Conservation (phyloP, 2,113 vertebrate genomes). For the Coturnix japonica region DNA sequence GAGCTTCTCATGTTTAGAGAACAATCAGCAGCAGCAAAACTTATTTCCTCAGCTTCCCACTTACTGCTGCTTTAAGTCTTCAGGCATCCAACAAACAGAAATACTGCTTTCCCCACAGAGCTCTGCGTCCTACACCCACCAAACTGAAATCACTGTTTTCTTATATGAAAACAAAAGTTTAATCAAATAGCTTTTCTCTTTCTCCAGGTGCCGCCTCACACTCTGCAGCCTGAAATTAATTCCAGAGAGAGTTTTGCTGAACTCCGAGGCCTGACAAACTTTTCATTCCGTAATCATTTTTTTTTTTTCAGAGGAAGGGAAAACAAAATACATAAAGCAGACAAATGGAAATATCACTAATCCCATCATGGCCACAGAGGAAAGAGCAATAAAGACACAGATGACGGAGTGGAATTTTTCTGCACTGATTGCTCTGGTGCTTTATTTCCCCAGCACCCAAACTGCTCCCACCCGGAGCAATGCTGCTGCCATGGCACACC, state of each 20-base stretch:
- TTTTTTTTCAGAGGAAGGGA: conserved; percentile 46
- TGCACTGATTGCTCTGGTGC: conserved; percentile 4
- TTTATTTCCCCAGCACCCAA: not conserved
- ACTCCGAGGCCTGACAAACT: conserved; percentile 60
- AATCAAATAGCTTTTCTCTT: not conserved
- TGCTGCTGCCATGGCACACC: not conserved
- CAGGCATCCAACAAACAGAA: conserved; percentile 20
- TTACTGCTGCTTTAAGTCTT: not conserved
- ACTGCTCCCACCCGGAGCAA: too few relatives aligned
- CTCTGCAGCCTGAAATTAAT: not conserved
- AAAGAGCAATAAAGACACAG: conserved; percentile 55
- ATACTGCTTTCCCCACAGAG: not conserved
- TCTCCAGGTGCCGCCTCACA: not conserved
- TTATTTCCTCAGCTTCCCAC: not conserved
- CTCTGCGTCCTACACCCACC: not conserved
- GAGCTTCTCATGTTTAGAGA: not conserved
- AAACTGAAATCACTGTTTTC: not conserved
- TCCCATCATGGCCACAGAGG: conserved; percentile 42
- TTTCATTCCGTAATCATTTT: conserved; percentile 55
- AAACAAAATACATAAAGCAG: conserved; percentile 66
- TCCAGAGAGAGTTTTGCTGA: conserved; percentile 41
- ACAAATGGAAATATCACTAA: conserved; percentile 73
- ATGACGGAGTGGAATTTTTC: conserved; percentile 27
- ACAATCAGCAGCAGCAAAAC: not conserved
- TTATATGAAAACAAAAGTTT: conserved; percentile 35